Evolutionary conservation across 1,140 invertebrate species (phyloP), one percentile per base, ranked within the genome.

Genomic region (Atta cephalotes): DNA sequence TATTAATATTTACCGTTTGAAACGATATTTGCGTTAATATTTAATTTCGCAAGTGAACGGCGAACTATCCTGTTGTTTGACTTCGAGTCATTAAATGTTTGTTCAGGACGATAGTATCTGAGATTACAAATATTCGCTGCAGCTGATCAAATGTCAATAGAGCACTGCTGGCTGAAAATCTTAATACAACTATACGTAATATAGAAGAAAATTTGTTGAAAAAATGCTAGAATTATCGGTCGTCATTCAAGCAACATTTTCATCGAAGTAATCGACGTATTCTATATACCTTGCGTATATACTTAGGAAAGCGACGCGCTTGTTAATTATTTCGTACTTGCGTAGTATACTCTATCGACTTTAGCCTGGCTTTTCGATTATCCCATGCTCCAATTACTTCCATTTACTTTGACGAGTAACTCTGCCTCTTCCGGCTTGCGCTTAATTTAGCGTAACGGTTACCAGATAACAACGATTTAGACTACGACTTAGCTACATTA

Each of bases 261-360:
- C 12, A 63, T 78, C 56, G 14, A 81, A 56, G 10, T 80, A 80
- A 80, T 80, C 28, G 14, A 81, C 49, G 10, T 81, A 39, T 70
- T 16, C 10, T 80, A 56, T 25, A 16, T 39, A 80, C 7, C 49
- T 28, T 39, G 14, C 25, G 0, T 80, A n/a, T 80, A 39, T 39
- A 81, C 49, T 70, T 68, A 25, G 65, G n/a, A 56, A 84, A 84
- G 45, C 39, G 49, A 85, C 25, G 60, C 31, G 49, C 58, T 63
- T 63, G 82, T 86, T 86, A 80, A 86, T 81, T 81, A 86, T 80
- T 86, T 76, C 53, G 77, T 86, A 86, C 49, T 58, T 86, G 72
- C 49, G 60, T 77, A 85, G 31, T 58, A 25, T 77, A 51, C 76
- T 70, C 31, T 6, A 80, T 86, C 65, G 63, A 80, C 35, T 25